Evolutionary conservation across 2,888 invertebrate species (phyloP), one percentile per base, ranked within the genome.

Genomic region (Lathronympha strigana): DNA sequence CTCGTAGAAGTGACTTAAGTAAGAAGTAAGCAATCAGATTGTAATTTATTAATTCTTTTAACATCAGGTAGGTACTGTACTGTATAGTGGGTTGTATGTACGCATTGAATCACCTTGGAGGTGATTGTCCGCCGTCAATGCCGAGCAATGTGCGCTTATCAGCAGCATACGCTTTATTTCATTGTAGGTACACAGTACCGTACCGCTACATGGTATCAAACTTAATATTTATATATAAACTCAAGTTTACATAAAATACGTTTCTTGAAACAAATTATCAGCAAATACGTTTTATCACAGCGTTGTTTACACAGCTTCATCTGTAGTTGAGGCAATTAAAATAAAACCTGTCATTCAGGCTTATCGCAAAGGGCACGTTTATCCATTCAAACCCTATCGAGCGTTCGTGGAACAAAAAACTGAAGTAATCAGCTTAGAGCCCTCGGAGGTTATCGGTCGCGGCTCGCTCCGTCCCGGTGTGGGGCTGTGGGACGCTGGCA

Each of bases 401-500:
- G 53, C 49, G 23, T n/a, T n/a, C n/a, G n/a, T n/a, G 53, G 47
- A 54, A 47, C 78, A 71, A 62, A 71, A 66, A 57, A 69, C 61
- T 69, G 68, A 79, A 79, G 76, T 81, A 82, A 83, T 83, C 82
- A 77, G 78, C 76, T 76, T 69, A 73, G 71, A 66, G 75, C 67
- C 73, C 71, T 72, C 71, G 61, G 71, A 75, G 81, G 81, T 81
- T 81, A 81, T 81, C 81, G 69, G 69, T 49, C 66, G 53, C 28
- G 45, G 63, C 17, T 40, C 50, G 66, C 60, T 69, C 67, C 53
- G 68, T 69, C 71, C 73, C 73, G 70, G 71, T 71, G 70, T 68
- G 61, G 53, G 67, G 61, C 68, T 63, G 67, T 61, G 53, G 53
- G 57, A 28, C 17, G 40, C 28, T 23, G 28, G 31, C 64, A 73